Evolutionary conservation across 2,888 invertebrate species (phyloP), one percentile per base, ranked within the genome.

Genomic region (Axea sp.): DNA sequence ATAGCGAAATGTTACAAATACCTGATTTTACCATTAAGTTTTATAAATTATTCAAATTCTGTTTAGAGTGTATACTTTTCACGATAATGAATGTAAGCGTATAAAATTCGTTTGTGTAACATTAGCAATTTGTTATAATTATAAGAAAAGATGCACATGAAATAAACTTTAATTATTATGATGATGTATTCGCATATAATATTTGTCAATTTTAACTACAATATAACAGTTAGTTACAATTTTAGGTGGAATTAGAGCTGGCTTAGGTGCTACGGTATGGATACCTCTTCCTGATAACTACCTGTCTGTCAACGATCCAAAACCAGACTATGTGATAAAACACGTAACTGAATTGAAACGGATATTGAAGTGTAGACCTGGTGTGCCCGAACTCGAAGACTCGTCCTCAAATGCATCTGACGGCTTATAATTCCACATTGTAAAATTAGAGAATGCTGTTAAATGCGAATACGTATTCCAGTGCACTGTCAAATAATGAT

Each of bases 231-330:
- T 12, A 30, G 35, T 55, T 62, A 43, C 8, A 75, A 73, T 76
- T 78, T 31, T 60, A 91, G 96, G 95, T 72, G 95, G 94, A 17
- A 92, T 92, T 80, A 90, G 93, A 85, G 94, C 95, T 22, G 92
- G 92, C 78, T 86, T 95, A 68, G 93, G 92, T 7, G 93, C 93
- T 22, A 95, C 95, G 0, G 93, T 96, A 11, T 95, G 95, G 95
- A 90, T 95, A 77, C 94, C 94, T 17, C 89, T 90, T 65, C 79
- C 77, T 3, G 86, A 88, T 14, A 85, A 86, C 67, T 81, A 82
- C 37, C 80, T 85, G 11, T 78, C 80, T 1, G 81, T 81, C 8
- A 89, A 89, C 77, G 88, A 88, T 76, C 88, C 88, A 3, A 85
- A 90, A 71, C 93, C 94, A 0, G 92, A 93, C 86, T 92, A 91